phyloP scores from a whole-genome alignment of 1,140 invertebrate genomes.

The Leptinotarsa lineolata region DNA sequence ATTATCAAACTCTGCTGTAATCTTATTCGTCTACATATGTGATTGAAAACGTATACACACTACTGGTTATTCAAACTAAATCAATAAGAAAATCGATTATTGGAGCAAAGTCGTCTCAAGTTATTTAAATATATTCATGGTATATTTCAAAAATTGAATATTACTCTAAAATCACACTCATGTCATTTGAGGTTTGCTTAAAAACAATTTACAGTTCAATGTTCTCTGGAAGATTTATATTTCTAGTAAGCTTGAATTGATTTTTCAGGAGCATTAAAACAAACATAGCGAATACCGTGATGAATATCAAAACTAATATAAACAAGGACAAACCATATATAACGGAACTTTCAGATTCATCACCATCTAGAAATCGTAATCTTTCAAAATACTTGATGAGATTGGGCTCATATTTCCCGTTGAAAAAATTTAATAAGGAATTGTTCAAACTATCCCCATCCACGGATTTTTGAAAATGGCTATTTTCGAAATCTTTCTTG shows the following conservation, averaged over 20 bases:
- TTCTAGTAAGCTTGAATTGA: background rate
- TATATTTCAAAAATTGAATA: too few species aligned
- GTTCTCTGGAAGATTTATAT: background rate
- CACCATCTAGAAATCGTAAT: background rate
- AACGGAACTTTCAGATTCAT: background rate
- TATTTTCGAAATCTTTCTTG: background rate
- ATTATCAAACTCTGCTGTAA: too few species aligned
- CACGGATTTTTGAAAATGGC: background rate
- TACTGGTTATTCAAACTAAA: too few species aligned
- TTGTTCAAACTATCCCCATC: background rate
- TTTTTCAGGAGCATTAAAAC: background rate
- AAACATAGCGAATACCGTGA: background rate
- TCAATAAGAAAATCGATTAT: too few species aligned
- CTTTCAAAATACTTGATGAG: background rate
- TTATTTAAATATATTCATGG: too few species aligned
- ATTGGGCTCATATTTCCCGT: background rate
- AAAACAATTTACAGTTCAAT: background rate
- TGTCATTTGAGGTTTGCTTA: background rate
- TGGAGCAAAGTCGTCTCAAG: too few species aligned
- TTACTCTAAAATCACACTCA: too few species aligned
- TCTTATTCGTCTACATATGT: too few species aligned
- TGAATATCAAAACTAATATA: background rate
- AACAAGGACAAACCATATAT: background rate
- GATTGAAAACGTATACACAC: too few species aligned
- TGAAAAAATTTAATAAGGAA: background rate